Evolutionary conservation across 2,113 vertebrate genomes (phyloP), one percentile per base, ranked within the genome.

Genomic region (Apaloderma vittatum): DNA sequence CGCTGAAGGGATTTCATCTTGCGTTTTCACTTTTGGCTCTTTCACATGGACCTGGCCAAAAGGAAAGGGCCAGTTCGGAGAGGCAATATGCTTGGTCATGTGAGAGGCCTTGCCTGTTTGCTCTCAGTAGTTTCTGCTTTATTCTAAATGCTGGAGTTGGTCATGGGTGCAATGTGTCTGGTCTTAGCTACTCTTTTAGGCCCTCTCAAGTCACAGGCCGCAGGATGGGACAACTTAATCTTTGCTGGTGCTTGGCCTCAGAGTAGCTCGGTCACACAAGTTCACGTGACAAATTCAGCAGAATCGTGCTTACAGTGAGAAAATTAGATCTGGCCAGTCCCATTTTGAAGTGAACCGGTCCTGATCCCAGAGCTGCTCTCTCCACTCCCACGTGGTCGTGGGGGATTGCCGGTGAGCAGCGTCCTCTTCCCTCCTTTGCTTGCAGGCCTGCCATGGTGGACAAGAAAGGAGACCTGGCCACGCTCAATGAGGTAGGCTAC

Each of bases 401-500:
- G 7, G 17, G 54, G 58, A 61, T 18, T 1, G 40, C 49, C 21
- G 90, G 52, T 92, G 61, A 96, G 74, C 72, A 86, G 71, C 2
- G 2, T 71, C 48, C 75, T 85, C 59, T 88, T 85, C 68, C 20
- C 62, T 78, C 75, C 63, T 96, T 62, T 75, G 17, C 76, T 88
- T 8, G 1, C 97, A 99, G 99, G 97, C 99, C 99, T 13, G 99
- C 99, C 1, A 94, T 97, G 34, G 96, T 99, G 82, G 99, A 99
- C 76, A 98, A 98, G 97, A 99, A 99, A 68, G 98, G 96, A 81
- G 99, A 99, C 63, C 99, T 99, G 95, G 98, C 99, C 86, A 98
- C 98, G 0, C 98, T 99, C 93, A 99, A 95, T 5, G 99, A 99
- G 70, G 99, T 98, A 11, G 98, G 99, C 84, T 99, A 99, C 95